phyloP scores from a whole-genome alignment of 2,797 vertebrate genomes.

The Channa striata region DNA sequence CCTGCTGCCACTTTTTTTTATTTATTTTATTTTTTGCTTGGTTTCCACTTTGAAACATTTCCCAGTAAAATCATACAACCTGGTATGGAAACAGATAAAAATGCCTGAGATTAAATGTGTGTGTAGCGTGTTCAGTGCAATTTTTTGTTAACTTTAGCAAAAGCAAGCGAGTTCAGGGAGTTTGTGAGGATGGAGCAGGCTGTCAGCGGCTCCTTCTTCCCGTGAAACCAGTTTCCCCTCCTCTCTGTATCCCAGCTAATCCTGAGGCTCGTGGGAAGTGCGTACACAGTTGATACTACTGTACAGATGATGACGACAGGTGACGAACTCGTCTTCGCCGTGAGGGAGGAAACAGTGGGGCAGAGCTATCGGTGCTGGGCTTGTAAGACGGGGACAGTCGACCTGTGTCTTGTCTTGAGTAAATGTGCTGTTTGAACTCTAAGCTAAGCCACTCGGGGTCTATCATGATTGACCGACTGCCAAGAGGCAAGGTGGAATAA shows the following conservation, averaged over 20 bases:
- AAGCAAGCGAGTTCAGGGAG: neutral
- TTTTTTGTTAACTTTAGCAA: neutral
- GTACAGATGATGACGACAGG: constrained; percentile 24
- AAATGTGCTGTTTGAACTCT: constrained; percentile 59
- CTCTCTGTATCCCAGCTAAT: constrained; percentile 71
- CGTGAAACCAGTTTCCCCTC: constrained; percentile 75
- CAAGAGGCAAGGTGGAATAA: constrained; percentile 48
- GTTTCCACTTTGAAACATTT: constrained; percentile 23
- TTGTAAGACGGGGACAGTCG: constrained; percentile 25
- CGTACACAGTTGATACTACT: constrained; percentile 29
- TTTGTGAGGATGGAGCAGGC: constrained; percentile 18
- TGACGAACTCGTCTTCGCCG: constrained; percentile 35
- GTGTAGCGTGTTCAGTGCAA: neutral
- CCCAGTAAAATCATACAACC: neutral
- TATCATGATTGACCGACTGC: constrained; percentile 50
- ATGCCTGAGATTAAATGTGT: constrained; percentile 6
- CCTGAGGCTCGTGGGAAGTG: constrained; percentile 70
- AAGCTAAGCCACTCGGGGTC: constrained; percentile 61
- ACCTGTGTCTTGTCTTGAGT: constrained; percentile 44
- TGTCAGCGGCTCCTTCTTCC: constrained; percentile 24
- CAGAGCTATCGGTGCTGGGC: constrained; percentile 39
- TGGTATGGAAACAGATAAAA: constrained; percentile 3
- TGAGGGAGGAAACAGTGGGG: constrained; percentile 60
- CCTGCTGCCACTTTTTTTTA: constrained; percentile 28
- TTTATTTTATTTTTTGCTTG: constrained; percentile 24